Percentiles rank a stretch among this genome's conserved stretches.
These are phyloP conservation scores for Crenichthys baileyi DNA, from an alignment of 2,797 vertebrate species.

Conservation along the genomic window DNA sequence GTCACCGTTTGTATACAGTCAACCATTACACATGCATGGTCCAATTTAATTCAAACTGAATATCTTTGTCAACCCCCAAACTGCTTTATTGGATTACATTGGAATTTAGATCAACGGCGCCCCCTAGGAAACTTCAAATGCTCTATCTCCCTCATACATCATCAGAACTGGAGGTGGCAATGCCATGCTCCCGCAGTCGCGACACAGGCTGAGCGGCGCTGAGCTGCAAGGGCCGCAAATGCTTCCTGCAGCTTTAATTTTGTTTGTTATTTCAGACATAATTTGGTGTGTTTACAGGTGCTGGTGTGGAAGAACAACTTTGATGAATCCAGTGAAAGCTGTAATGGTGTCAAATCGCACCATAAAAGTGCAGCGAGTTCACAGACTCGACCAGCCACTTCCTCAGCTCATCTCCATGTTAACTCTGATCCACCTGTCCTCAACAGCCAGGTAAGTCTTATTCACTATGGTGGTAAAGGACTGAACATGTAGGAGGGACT, in stretches of 20 bases:
- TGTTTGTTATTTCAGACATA: neutral
- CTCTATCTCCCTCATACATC: no score
- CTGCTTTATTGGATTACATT: no score
- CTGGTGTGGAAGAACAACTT: conserved; percentile 98
- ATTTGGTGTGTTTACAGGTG: conserved; percentile 78
- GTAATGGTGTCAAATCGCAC: conserved; percentile 72
- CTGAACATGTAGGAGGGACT: neutral
- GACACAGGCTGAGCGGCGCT: no score
- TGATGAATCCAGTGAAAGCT: conserved; percentile 78
- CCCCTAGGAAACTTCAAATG: no score
- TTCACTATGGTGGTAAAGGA: neutral
- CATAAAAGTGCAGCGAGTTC: conserved; percentile 46
- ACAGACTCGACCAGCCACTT: conserved; percentile 35
- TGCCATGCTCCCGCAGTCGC: no score
- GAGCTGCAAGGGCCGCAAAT: no score
- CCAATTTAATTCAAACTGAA: no score
- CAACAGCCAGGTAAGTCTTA: conserved; percentile 57
- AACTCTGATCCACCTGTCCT: conserved; percentile 21
- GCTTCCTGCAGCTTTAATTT: neutral
- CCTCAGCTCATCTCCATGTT: conserved; percentile 8
- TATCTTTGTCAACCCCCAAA: no score
- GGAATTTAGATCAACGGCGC: no score
- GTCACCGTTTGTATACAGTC: no score
- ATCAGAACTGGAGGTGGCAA: no score
- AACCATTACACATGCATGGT: no score